Base-by-base conservation (phyloP, 2,113 vertebrate genomes). In the Oenanthe oenanthe region DNA sequence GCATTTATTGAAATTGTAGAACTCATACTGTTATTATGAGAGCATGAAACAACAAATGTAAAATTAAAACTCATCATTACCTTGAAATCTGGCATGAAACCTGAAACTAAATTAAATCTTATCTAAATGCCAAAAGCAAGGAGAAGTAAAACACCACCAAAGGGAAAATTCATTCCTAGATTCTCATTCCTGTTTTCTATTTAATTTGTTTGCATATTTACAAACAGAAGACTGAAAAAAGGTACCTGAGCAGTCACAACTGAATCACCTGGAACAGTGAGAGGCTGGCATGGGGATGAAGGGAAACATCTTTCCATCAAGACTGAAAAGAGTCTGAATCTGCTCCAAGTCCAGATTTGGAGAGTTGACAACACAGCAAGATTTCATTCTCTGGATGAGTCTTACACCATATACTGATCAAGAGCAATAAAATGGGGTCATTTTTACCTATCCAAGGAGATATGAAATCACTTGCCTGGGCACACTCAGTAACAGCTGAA, bases 41-140 rank as follows among this genome's bases (percentile, higher is more conserved):
- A 77, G 47, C 43, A 66, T 32, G 32, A 68, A 92, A 90, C 9
- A 88, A 71, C 17, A 88, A 36, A 29, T 62, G 43, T 77, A 74
- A 88, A 92, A 94, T 83, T 79, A 85, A 29, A 91, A 65, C 40
- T 85, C 54, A 53, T 83, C 40, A n/a, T 76, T 91, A 88, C 54
- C 86, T 86, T 10, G 0, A 92, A 92, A 92, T 83, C 38, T 86
- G 50, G 50, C 63, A 66, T 16, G 54, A 86, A 88, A 88, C 9
- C 28, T 47, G 29, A 80, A 92, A 86, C 20, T 76, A 86, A 90
- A 93, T 66, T 88, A 81, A 89, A 78, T 50, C 58, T 85, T 82
- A 76, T 29, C 13, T 79, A 91, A 93, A 85, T 75, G 48, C 31
- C 85, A 95, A 78, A 78, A 78, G 19, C 26, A 56, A 66, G 32